These are phyloP conservation scores for Chunga burmeisteri DNA, from an alignment of 2,113 vertebrate genomes.

Conservation along the genomic window DNA sequence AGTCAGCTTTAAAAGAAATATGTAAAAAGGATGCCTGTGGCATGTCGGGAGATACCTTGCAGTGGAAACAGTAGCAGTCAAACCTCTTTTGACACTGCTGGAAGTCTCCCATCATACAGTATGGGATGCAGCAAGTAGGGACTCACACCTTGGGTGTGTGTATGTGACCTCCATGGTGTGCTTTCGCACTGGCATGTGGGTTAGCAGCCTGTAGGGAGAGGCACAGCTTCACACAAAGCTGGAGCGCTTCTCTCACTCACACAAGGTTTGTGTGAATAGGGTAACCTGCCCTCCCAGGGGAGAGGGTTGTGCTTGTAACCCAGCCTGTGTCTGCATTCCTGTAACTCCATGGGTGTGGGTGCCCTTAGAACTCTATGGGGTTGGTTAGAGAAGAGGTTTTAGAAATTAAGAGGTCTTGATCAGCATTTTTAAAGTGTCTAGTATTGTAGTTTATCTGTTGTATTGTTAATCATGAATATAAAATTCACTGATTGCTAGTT, in stretches of 20 bases:
- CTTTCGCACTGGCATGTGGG: accelerated
- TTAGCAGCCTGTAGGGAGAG: background rate
- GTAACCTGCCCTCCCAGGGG: background rate
- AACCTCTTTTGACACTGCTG: background rate
- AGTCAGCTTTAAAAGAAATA: background rate
- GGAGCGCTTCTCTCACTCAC: background rate
- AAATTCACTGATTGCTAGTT: background rate
- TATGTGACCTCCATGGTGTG: accelerated
- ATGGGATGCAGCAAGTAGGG: background rate
- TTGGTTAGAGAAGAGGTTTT: background rate
- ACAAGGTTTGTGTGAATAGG: background rate
- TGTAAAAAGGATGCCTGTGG: background rate
- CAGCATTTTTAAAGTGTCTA: background rate
- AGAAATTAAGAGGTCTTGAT: background rate
- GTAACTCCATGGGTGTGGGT: accelerated
- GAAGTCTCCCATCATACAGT: background rate
- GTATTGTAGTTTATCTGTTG: background rate
- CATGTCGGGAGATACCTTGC: background rate
- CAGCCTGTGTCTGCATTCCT: background rate
- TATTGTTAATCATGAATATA: background rate
- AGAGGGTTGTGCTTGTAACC: background rate
- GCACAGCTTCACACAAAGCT: background rate
- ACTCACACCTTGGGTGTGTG: accelerated
- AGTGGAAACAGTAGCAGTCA: background rate
- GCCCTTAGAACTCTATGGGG: background rate